Evolutionary conservation across 2,888 invertebrate species (phyloP).

Genomic region (Didymodactylos carnosus): DNA sequence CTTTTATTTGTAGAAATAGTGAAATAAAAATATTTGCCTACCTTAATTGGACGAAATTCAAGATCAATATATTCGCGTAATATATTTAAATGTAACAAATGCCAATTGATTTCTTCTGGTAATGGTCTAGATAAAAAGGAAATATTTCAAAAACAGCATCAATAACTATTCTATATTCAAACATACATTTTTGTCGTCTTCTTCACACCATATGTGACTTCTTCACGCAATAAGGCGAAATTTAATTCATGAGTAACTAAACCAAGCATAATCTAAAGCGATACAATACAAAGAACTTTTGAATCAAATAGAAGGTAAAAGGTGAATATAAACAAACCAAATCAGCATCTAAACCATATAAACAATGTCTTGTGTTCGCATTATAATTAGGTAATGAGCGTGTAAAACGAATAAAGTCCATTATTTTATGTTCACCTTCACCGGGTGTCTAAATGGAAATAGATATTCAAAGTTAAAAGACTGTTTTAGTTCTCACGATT

Average conservation of each 20-base stretch:
- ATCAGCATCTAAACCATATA: conserved; percentile 72
- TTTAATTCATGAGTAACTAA: conserved; percentile 94
- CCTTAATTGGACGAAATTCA: conserved; percentile 38
- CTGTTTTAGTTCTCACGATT: neutral
- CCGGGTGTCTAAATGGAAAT: conserved; percentile 62
- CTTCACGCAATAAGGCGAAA: conserved; percentile 96
- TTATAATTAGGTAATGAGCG: conserved; percentile 82
- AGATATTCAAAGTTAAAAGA: neutral
- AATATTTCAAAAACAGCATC: too few relatives aligned
- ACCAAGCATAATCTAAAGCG: conserved; percentile 38
- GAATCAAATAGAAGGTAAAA: too few relatives aligned
- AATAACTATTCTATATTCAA: conserved; percentile 42
- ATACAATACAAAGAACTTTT: too few relatives aligned
- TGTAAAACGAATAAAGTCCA: conserved; percentile 92
- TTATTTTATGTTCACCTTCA: conserved; percentile 82
- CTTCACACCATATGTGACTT: conserved; percentile 91
- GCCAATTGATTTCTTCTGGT: conserved; percentile 54
- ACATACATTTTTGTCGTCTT: conserved; percentile 76
- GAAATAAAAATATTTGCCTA: neutral
- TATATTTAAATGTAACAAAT: conserved; percentile 68
- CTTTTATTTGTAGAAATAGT: neutral
- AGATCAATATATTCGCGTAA: conserved; percentile 74
- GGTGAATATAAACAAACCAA: conserved; percentile 1
- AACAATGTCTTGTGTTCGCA: conserved; percentile 85
- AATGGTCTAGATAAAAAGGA: conserved; percentile 42